Base-by-base conservation (phyloP, 1,140 invertebrate genomes). In the Anoplolepis gracilipes region DNA sequence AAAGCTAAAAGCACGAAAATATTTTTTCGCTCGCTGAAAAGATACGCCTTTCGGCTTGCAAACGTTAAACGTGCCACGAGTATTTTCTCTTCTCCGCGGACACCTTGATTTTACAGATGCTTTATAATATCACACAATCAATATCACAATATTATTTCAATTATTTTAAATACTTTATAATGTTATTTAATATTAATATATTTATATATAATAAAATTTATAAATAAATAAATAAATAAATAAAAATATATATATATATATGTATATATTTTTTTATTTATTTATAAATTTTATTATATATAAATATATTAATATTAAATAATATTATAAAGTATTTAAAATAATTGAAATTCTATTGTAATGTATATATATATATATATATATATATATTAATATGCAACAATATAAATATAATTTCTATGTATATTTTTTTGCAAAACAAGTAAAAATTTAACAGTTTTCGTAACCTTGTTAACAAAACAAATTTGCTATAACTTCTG, bases 1-100 rank as follows among this genome's bases (percentile, higher is more conserved):
- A 49, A 49, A 89, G 77, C 92, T 92, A 91, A 93, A 92, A 92
- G 91, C 91, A 92, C 89, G 84, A 88, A 79, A 88, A 91, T 91
- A 88, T 87, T 92, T 91, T 92, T 90, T 91, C 88, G 65, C 77
- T 84, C 73, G 59, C 62, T 89, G 85, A 85, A 85, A 49, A 91
- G 90, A 88, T 81, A 88, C 75, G 85, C 76, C 76, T 81, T 79
- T 65, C 76, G 85, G 65, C 42, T 55, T 57, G 53, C 61, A 22
- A 70, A 62, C 64, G 76, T 88, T 73, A 78, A 87, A 87, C 79
- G 49, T 39, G 19, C 39, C 46, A 46, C 30, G 33, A 39, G 33
- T 61, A 28, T 53, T 19, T 49, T 11, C 49, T 81, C 53, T 39
- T 42, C 33, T 19, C 33, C 13, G 28, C 11, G 57, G 42, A 59